These are phyloP conservation scores for Lapara coniferarum DNA, from an alignment of 2,888 invertebrate genomes.

Conservation along the genomic window DNA sequence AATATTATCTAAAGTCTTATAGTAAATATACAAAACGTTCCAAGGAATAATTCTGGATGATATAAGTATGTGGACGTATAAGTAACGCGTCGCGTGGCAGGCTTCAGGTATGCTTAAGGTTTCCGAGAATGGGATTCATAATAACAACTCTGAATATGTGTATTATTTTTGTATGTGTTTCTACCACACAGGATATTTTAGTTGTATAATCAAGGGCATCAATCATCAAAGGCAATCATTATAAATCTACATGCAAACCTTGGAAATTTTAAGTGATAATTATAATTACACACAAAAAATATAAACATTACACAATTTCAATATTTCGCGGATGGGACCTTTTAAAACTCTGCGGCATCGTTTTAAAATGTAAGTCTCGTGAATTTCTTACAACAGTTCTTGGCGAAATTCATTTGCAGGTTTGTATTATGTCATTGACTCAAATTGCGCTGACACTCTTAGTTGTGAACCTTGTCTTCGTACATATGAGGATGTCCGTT, in stretches of 20 bases:
- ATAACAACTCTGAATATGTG: slow-evolving; percentile 7
- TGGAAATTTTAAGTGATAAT: slow-evolving; percentile 39
- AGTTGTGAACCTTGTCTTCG: slow-evolving; percentile 65
- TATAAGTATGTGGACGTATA: slow-evolving; percentile 4
- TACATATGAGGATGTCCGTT: slow-evolving; percentile 77
- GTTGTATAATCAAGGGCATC: slow-evolving; percentile 53
- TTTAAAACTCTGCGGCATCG: slow-evolving; percentile 27
- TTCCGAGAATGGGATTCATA: slow-evolving; percentile 24
- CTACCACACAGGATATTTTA: slow-evolving; percentile 53
- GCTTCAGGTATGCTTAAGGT: slow-evolving; percentile 14
- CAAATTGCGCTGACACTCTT: slow-evolving; percentile 72
- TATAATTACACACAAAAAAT: neutral
- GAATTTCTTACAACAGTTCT: neutral
- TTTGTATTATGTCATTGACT: slow-evolving; percentile 63
- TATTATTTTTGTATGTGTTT: slow-evolving; percentile 51
- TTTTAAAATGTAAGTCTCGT: neutral
- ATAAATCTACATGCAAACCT: slow-evolving; percentile 56
- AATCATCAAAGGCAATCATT: too few species aligned
- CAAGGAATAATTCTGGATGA: neutral
- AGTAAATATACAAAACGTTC: neutral
- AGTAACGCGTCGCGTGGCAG: slow-evolving; percentile 8
- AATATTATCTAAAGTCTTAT: neutral
- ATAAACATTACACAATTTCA: neutral
- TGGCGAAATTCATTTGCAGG: neutral
- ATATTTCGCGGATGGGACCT: slow-evolving; percentile 41